Evolutionary conservation across 2,888 invertebrate genomes (phyloP).

Genomic region (Coleophora deauratella): DNA sequence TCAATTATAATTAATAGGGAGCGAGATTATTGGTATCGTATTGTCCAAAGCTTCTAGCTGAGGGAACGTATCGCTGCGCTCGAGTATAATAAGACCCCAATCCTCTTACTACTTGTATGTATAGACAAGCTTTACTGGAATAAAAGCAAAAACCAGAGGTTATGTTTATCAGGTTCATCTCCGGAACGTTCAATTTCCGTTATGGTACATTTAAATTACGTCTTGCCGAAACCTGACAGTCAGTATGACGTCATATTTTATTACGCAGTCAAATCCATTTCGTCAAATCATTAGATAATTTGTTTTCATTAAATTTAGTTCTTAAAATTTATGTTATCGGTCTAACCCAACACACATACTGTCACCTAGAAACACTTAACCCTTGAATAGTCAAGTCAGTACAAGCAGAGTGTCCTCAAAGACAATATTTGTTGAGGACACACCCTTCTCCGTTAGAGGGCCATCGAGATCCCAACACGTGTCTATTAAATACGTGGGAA

Average conservation of each 20-base stretch:
- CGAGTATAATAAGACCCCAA: neutral
- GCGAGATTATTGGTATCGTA: constrained; percentile 52
- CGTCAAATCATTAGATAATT: too few species aligned
- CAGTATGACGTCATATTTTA: too few species aligned
- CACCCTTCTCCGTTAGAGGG: constrained; percentile 39
- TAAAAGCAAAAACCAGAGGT: too few species aligned
- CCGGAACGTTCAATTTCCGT: too few species aligned
- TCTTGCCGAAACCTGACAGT: too few species aligned
- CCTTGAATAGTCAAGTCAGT: constrained; percentile 51
- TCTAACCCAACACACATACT: constrained; percentile 21
- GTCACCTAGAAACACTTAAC: constrained; percentile 36
- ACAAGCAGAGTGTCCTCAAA: constrained; percentile 57
- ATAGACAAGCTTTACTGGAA: too few species aligned
- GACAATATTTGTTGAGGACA: constrained; percentile 70
- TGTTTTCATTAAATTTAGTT: too few species aligned
- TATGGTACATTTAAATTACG: too few species aligned
- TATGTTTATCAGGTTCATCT: constrained; percentile 9
- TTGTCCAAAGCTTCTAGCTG: constrained; percentile 25
- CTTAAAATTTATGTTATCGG: neutral
- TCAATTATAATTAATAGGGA: constrained; percentile 71
- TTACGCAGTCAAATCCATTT: too few species aligned
- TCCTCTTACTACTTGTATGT: too few species aligned
- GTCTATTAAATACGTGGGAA: constrained; percentile 55
- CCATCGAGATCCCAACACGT: constrained; percentile 45
- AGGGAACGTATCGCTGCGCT: neutral